A percentile compares a stretch with the other conserved stretches of the same genome.
Evolutionary conservation across 2,797 vertebrate species (phyloP).

Genomic region (Silurus aristotelis): DNA sequence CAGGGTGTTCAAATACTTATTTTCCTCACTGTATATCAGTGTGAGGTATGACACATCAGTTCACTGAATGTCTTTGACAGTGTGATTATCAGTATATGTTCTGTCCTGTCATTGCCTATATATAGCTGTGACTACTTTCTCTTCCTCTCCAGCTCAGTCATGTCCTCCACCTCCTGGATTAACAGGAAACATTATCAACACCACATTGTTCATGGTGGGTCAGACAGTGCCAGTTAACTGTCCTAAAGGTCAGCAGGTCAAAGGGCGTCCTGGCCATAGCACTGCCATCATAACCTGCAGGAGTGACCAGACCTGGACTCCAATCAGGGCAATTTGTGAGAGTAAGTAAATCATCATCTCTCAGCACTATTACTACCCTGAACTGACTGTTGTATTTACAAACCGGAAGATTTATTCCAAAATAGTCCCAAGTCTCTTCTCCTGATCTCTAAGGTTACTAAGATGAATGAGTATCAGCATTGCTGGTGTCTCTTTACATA

Average conservation of each 20-base stretch:
- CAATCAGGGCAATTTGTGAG: slow-evolving; percentile 82
- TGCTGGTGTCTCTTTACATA: neutral
- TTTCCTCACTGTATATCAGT: no score
- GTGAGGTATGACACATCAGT: neutral
- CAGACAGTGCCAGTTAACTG: slow-evolving; percentile 84
- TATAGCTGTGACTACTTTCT: neutral
- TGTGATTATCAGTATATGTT: neutral
- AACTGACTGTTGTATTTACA: neutral
- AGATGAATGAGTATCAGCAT: neutral
- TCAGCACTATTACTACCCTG: neutral
- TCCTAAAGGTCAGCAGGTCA: slow-evolving; percentile 85
- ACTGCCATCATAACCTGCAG: slow-evolving; percentile 82
- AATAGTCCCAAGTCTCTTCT: neutral
- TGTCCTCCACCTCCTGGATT: slow-evolving; percentile 87
- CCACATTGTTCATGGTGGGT: slow-evolving; percentile 83
- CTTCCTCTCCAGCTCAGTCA: slow-evolving; percentile 78
- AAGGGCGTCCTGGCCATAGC: slow-evolving; percentile 79
- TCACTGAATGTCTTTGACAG: neutral
- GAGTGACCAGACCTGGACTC: slow-evolving; percentile 89
- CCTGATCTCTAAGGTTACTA: neutral
- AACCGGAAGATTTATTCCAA: neutral
- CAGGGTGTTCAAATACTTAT: no score
- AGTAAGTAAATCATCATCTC: slow-evolving; percentile 77
- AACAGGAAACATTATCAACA: slow-evolving; percentile 69
- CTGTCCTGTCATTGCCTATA: no score